Evolutionary conservation across 2,797 vertebrate genomes (phyloP), one percentile per base, ranked within the genome.

Genomic region (Saguinus oedipus): DNA sequence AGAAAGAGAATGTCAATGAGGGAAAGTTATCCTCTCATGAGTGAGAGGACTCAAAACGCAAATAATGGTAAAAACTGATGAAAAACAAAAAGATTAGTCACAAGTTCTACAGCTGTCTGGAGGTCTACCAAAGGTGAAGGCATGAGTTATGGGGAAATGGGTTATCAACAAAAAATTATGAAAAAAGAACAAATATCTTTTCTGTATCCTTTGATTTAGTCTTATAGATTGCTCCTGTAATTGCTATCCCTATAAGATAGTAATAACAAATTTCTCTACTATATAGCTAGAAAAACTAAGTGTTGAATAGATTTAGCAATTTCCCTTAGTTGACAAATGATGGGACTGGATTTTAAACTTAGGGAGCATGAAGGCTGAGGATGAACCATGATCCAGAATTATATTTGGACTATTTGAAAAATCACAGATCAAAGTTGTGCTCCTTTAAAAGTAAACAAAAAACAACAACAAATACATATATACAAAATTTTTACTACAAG

Each of bases 371-470:
- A 82, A 42, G 1, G 17, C 84, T 55, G 42, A 75, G 36, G 3
- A 59, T 30, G 33, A 2, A 10, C 19, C 79, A 7, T 13, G 57
- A 87, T 85, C 20, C 20, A 12, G 15, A 33, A 68, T 74, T 39
- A 2, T 64, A 2, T 59, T 84, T 79, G 17, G 10, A 83, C 27
- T 20, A 39, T 50, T 82, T 88, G 7, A 88, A 93, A 97, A 55
- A 79, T 36, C 26, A 53, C 24, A 94, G 27, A 33, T 88, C 4
- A 24, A 89, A 84, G n/a, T 78, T 95, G n/a, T 24, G 36, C 50
- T 64, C 33, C 68, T 93, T 94, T 94, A 39, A 89, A 79, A 92
- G n/a, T 24, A 74, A 87, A 46, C 11, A 86, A 88, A 68, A 26
- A 92, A 17, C 7, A 80, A 27, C 22, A 87, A 53, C 76, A 90